Evolutionary conservation across 53 echinoderm and acorn worm species (phyloP), one percentile per base, ranked within the genome.

Genomic region (Echinarachnius parma): DNA sequence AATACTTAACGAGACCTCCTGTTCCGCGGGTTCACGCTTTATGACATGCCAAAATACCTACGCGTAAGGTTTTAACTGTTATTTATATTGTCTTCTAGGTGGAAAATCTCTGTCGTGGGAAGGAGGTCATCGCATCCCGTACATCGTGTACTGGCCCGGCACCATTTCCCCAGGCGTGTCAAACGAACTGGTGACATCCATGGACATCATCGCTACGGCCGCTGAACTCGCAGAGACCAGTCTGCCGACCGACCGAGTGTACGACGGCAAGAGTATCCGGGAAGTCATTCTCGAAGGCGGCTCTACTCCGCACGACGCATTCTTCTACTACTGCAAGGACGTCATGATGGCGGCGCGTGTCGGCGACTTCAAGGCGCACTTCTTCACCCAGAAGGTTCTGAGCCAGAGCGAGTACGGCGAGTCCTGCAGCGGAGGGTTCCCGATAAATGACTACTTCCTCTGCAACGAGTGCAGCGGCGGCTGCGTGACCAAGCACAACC

Each of bases 81-180:
- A n/a, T n/a, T n/a, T n/a, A n/a, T n/a, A n/a, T n/a, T 0, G 16
- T 52, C 20, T 15, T 18, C 21, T 26, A 91, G 91, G 91, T 57
- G 78, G 80, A 11, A 91, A 91, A 56, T 77, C 81, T 0, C 11
- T 47, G 9, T 48, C 83, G 0, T 91, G 91, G 91, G 91, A 91
- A 48, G 91, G 91, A 2, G 87, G 83, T 44, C 64, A 82, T 21
- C 83, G 91, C 21, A 83, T 91, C 50, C 91, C 91, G 13, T 77
- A 77, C 25, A 87, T 91, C 19, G 91, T 84, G 39, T 91, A 83
- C 83, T 91, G 91, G 91, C 86, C 83, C 4, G 87, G 80, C 5
- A 78, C 62, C 28, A 58, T 91, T 28, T 47, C 24, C 9, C 76
- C 83, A 21, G 87, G 87, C n/a, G 52, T 83, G 50, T 80, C 79